Conservation (phyloP, 2,888 invertebrate species). For the Oligia latruncula region DNA sequence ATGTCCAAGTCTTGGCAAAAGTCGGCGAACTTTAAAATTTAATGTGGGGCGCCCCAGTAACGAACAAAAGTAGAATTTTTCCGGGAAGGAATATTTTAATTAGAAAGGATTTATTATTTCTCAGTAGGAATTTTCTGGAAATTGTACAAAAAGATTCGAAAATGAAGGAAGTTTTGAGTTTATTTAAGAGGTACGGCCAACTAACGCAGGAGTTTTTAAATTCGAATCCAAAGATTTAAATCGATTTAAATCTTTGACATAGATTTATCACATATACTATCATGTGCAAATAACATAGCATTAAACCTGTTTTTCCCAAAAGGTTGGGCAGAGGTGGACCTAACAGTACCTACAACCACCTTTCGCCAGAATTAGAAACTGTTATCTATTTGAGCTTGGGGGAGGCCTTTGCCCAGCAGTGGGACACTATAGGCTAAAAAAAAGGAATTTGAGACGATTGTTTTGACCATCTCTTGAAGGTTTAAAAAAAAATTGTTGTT, state of each 20-base stretch:
- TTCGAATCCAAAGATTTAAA: background rate
- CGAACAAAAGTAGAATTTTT: conserved; percentile 32
- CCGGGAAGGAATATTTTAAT: conserved; percentile 52
- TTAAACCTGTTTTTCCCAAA: background rate
- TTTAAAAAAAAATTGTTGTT: no score
- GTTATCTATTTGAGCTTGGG: background rate
- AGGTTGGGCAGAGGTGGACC: background rate
- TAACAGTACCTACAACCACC: background rate
- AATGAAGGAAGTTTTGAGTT: background rate
- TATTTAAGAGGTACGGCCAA: background rate
- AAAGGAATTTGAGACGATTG: background rate
- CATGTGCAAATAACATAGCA: background rate
- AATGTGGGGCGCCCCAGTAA: conserved; percentile 38
- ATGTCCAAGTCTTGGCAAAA: conserved; percentile 30
- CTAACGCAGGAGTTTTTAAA: background rate
- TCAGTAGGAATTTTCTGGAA: conserved; percentile 11
- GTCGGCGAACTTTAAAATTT: conserved; percentile 58
- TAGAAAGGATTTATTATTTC: conserved; percentile 52
- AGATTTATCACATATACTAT: background rate
- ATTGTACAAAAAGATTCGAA: background rate
- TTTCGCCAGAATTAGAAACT: background rate
- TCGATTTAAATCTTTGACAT: background rate
- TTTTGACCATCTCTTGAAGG: no score
- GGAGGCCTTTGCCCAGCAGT: background rate
- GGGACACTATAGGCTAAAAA: background rate